Evolutionary conservation across 1,140 invertebrate species (phyloP), one percentile per base, ranked within the genome.

Genomic region (Ridgeia piscesae): DNA sequence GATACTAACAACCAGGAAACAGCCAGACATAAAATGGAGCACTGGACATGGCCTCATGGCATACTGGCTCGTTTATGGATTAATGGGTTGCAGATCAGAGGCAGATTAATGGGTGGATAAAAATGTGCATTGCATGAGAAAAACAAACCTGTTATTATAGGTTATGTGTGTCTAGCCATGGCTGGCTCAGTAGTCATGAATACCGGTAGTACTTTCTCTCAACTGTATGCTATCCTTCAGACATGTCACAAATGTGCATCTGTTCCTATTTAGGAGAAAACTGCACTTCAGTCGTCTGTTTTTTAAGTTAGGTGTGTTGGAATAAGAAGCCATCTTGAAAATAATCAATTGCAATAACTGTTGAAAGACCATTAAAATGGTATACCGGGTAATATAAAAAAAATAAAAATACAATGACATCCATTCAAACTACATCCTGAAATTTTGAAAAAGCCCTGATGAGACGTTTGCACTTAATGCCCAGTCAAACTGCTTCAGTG

Each of bases 71-170:
- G 4, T 77, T 77, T 77, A 77, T 77, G 58, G 58, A 77, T 77
- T 77, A 77, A 77, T 77, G 17, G 27, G 8, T 77, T 17, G 27
- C 58, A 77, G 58, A 77, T 77, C 58, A 77, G 58, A 77, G 58
- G 27, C 58, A 77, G 58, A 77, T 77, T 77, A 77, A 77, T 77
- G 58, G 58, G 27, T 77, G 58, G 58, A 77, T 27, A 21, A 77
- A n/a, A 77, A 77, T 77, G 58, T 77, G 58, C 58, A 77, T 77
- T 77, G 58, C 58, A 77, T 77, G 58, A 77, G 58, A 77, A 77
- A 77, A 77, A 77, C 58, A 27, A 77, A 77, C 11, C 27, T 77
- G 58, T 77, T 77, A 77, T 27, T 50, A 50, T 50, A n/a, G n/a
- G 2, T 31, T 9, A 2, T 77, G 58, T 77, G 58, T 77, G 58